Evolutionary conservation across 2,888 invertebrate genomes (phyloP).

Genomic region (Lepeophtheirus nordmannii): DNA sequence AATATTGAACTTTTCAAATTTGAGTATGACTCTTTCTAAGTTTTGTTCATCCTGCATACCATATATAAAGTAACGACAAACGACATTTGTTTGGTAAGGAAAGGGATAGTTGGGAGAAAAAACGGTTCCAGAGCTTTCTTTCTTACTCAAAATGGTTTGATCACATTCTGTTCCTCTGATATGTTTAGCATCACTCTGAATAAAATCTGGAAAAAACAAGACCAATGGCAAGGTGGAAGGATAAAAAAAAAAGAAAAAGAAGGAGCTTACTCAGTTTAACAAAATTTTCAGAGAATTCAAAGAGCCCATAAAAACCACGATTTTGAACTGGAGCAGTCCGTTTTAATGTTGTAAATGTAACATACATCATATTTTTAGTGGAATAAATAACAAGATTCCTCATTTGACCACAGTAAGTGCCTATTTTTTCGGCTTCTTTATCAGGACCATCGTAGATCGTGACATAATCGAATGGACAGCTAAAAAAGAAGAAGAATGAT

Average conservation of each 20-base stretch:
- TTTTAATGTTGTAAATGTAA: conserved; percentile 77
- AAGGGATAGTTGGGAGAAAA: conserved; percentile 92
- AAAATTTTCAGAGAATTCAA: conserved; percentile 95
- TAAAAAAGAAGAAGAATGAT: conserved; percentile 42
- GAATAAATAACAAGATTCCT: conserved; percentile 89
- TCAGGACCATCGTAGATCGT: conserved; percentile 89
- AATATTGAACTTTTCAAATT: conserved; percentile 76
- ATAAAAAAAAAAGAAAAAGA: neutral
- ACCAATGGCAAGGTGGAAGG: neutral
- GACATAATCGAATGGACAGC: conserved; percentile 96
- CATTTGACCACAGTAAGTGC: conserved; percentile 93
- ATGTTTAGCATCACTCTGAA: conserved; percentile 81
- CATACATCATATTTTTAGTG: conserved; percentile 71
- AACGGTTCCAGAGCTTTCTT: conserved; percentile 77
- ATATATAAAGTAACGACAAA: conserved; percentile 94
- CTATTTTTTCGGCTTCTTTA: conserved; percentile 73
- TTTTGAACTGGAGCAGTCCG: conserved; percentile 87
- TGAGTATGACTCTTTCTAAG: conserved; percentile 77
- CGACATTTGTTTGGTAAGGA: conserved; percentile 85
- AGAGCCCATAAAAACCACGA: conserved; percentile 94
- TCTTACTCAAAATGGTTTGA: conserved; percentile 85
- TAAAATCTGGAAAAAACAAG: conserved; percentile 61
- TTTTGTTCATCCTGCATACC: conserved; percentile 93
- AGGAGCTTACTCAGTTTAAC: conserved; percentile 74
- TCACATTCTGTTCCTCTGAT: conserved; percentile 96